Conservation (phyloP, 2,888 invertebrate species). For the Epicampocera succincta region DNA sequence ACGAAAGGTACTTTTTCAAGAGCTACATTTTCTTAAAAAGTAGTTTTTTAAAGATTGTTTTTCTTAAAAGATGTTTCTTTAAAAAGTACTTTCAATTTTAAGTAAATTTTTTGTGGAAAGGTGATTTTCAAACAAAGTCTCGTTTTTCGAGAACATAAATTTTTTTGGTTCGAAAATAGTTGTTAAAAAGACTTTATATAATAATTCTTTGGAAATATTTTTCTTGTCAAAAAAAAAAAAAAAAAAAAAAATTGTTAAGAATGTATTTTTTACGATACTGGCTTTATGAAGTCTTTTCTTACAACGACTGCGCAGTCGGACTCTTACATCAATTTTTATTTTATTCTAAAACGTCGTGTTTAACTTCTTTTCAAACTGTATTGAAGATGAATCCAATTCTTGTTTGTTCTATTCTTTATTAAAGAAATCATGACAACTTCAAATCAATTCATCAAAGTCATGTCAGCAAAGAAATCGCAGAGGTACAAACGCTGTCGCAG, state of each 20-base stretch:
- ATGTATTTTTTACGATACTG: not conserved
- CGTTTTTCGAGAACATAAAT: no score
- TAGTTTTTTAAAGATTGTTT: no score
- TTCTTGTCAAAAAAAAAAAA: no score
- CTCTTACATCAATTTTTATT: constrained; percentile 3
- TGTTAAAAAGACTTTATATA: no score
- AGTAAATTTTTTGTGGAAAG: not conserved
- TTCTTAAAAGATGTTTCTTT: not conserved
- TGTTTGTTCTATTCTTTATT: constrained; percentile 31
- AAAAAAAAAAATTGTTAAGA: not conserved
- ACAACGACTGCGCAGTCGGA: not conserved
- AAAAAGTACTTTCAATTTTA: not conserved
- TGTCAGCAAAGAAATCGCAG: constrained; percentile 50
- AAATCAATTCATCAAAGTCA: constrained; percentile 61
- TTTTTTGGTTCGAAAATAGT: no score
- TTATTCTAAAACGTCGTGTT: constrained; percentile 31
- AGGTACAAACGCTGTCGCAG: constrained; percentile 16
- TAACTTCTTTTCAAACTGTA: constrained; percentile 25
- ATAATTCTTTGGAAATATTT: no score
- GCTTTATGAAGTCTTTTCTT: no score
- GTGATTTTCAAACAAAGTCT: no score
- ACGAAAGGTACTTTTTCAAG: not conserved
- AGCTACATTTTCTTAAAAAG: not conserved
- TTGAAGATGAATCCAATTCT: constrained; percentile 14
- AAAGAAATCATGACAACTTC: constrained; percentile 51